Conservation (phyloP, 2,113 vertebrate genomes). For the Hucho hucho region DNA sequence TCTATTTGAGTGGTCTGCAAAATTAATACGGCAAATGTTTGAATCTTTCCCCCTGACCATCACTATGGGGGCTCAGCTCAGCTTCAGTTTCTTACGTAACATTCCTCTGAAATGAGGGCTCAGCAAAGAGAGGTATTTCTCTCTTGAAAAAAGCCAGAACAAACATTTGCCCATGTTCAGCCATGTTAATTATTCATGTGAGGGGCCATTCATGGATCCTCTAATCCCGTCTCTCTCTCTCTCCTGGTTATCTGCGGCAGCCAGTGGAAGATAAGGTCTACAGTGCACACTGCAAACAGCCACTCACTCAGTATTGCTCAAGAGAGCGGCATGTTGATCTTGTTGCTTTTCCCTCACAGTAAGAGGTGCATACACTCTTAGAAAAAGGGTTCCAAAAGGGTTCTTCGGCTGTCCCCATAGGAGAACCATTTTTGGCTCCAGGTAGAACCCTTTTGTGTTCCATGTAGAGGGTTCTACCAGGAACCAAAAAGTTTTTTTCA, state of each 20-base stretch:
- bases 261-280: slow-evolving; percentile 35
- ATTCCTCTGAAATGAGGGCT: slow-evolving; percentile 8
- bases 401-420: too few relatives aligned
- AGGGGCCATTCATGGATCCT: slow-evolving; percentile 31
- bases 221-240: slow-evolving; percentile 25
- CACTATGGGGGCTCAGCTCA: slow-evolving; percentile 2
- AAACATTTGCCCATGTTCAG: slow-evolving; percentile 55
- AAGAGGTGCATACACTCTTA: background rate
- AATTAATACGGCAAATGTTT: slow-evolving; percentile 42
- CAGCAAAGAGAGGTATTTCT: slow-evolving; percentile 9
- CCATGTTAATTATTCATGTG: slow-evolving; percentile 66
- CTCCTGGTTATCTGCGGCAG: slow-evolving; percentile 34
- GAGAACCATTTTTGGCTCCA: too few relatives aligned
- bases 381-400: too few relatives aligned
- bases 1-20: slow-evolving; percentile 31
- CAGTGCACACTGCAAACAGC: background rate
- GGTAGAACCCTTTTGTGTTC: too few relatives aligned
- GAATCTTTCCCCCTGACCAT: slow-evolving; percentile 25
- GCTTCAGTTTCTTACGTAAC: slow-evolving; percentile 21
- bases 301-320: background rate
- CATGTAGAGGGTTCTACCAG: too few relatives aligned
- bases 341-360: slow-evolving; percentile 5
- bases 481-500: too few relatives aligned
- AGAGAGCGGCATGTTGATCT: slow-evolving; percentile 13
- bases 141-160: slow-evolving; percentile 34